phyloP scores from a whole-genome alignment of 2,113 vertebrate species.

The Ictidomys tridecemlineatus region DNA sequence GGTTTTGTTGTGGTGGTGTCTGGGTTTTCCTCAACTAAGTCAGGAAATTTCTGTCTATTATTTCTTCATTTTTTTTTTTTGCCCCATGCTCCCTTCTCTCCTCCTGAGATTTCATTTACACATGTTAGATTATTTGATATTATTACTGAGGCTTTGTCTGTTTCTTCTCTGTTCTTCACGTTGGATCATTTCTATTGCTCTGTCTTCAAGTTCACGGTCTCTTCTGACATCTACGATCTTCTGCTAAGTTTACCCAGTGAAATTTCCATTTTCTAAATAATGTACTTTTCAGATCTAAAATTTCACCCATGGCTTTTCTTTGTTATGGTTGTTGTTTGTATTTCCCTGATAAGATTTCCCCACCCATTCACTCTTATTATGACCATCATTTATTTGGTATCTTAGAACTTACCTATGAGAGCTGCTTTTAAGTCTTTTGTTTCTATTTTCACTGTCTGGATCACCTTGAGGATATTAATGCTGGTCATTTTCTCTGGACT shows the following conservation, averaged over 20 bases:
- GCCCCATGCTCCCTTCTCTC: neutral
- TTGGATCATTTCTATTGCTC: neutral
- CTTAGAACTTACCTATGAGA: neutral
- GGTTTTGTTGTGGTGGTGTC: no score
- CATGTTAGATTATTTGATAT: neutral
- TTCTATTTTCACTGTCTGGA: neutral
- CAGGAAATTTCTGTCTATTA: neutral
- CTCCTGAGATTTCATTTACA: neutral
- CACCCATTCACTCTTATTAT: neutral
- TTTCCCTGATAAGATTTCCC: neutral
- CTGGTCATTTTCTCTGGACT: neutral
- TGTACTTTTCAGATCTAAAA: constrained; percentile 7
- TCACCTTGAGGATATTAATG: neutral
- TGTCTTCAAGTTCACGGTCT: neutral
- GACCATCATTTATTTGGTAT: neutral
- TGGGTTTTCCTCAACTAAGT: neutral
- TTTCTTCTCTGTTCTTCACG: neutral
- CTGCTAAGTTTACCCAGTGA: neutral
- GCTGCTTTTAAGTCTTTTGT: neutral
- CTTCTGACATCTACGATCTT: neutral
- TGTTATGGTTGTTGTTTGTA: neutral
- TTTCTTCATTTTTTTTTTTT: constrained; percentile 20
- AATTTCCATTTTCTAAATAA: neutral
- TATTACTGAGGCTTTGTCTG: neutral
- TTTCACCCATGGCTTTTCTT: neutral